Base-by-base conservation (phyloP, 2,797 vertebrate species). In the Molothrus aeneus region DNA sequence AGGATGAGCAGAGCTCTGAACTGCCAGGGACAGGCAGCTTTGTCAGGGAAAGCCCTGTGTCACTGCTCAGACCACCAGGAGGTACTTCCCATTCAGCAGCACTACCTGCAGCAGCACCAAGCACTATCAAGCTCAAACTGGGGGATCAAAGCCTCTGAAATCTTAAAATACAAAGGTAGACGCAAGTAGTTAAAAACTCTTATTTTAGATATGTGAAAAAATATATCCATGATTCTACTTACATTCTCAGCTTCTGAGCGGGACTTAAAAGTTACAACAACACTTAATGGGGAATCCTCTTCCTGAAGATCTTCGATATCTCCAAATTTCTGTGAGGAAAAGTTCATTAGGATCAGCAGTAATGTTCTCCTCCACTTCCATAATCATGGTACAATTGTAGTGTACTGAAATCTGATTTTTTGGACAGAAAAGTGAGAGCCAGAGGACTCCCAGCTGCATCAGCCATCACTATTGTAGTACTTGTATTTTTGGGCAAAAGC, bases 231-330 rank as follows among this genome's bases (percentile, higher is more conserved):
- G 24, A 56, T 42, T 54, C 38, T 70, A 98, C 98, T 98, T 98
- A 99, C 99, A 95, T 98, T 99, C 97, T 99, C 98, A 54, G 99
- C 99, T 97, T 99, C 98, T 69, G 98, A 98, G 78, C 98, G 98
- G 22, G 98, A 98, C 95, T 98, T 99, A 88, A 99, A 99, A 40
- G 98, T 99, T 94, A 99, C 98, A 86, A 99, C 96, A 28, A 99
- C 98, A 66, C 96, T 98, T 97, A 98, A 98, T 38, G 97, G 96
- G 77, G 98, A 98, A 45, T 99, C 98, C 70, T 99, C 98, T 84
- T 99, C 98, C 21, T 98, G 98, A 64, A 99, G 96, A 50, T 99
- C 98, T 97, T 99, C 99, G 4, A 99, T 98, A 94, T 99, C 98
- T 29, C 99, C 98, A 96, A 98, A 99, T 98, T 98, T 99, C 99